Percentiles rank a stretch among this genome's conserved stretches.
These are phyloP conservation scores for Amphiura filiformis DNA, from an alignment of 35 echinoderm and acorn worm genomes.

Conservation along the genomic window DNA sequence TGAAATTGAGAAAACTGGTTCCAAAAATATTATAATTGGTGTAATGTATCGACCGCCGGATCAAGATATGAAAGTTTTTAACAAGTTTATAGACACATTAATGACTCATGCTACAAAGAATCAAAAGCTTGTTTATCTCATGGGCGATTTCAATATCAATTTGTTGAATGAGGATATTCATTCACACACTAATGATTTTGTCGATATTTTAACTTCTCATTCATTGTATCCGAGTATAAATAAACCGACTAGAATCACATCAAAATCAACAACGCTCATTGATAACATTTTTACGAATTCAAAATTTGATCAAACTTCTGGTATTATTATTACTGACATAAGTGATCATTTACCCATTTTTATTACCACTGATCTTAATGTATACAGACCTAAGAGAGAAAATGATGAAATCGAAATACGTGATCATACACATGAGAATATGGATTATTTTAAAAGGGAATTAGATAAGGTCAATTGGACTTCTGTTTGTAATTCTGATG, in stretches of 20 bases:
- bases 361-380: neutral
- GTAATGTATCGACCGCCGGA: neutral
- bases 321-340: neutral
- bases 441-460: neutral
- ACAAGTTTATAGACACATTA: neutral
- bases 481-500: neutral
- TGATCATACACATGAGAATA: neutral
- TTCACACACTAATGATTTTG: neutral
- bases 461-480: neutral
- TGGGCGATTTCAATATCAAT: slow-evolving; percentile 4
- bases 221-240: neutral
- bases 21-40: neutral
- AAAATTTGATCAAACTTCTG: neutral
- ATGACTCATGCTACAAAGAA: neutral
- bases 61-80: neutral
- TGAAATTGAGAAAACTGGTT: neutral
- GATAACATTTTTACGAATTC: neutral
- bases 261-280: neutral
- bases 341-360: neutral
- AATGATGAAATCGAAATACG: neutral
- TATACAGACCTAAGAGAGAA: neutral
- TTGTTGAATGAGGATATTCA: neutral
- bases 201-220: neutral
- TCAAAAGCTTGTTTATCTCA: neutral
- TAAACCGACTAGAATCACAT: neutral